phyloP scores from a whole-genome alignment of 1,140 invertebrate genomes.

The Rhopalosiphum padi region DNA sequence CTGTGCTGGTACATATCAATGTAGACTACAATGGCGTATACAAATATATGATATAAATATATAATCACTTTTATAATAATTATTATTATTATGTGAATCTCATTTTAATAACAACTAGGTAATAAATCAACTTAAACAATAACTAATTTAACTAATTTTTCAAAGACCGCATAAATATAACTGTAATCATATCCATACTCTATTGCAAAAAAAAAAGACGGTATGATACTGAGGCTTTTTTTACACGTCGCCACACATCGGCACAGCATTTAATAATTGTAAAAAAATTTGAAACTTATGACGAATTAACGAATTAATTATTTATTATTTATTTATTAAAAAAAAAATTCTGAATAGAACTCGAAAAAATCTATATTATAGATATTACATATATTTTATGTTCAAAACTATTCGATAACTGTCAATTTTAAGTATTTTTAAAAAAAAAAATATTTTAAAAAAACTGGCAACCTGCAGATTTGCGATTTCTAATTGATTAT shows the following conservation, averaged over 20 bases:
- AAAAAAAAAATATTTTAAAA: too few species aligned
- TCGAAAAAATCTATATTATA: background rate
- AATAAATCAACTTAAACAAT: slow-evolving; percentile 10
- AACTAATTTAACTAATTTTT: background rate
- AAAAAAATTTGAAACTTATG: background rate
- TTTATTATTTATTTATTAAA: too few species aligned
- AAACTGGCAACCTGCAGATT: too few species aligned
- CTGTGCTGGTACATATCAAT: background rate
- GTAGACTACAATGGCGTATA: background rate
- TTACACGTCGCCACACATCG: background rate
- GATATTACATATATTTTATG: too few species aligned
- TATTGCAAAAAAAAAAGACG: background rate
- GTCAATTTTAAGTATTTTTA: too few species aligned
- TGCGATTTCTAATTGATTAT: too few species aligned
- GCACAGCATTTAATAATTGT: background rate
- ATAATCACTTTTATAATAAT: background rate
- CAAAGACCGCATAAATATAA: background rate
- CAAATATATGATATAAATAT: background rate
- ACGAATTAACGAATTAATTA: background rate
- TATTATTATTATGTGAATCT: background rate
- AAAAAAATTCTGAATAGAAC: background rate
- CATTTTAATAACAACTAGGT: background rate
- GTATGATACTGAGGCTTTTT: background rate
- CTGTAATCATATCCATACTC: background rate
- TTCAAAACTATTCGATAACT: too few species aligned